phyloP scores from a whole-genome alignment of 2,888 invertebrate species.

The Endomychus coccineus region DNA sequence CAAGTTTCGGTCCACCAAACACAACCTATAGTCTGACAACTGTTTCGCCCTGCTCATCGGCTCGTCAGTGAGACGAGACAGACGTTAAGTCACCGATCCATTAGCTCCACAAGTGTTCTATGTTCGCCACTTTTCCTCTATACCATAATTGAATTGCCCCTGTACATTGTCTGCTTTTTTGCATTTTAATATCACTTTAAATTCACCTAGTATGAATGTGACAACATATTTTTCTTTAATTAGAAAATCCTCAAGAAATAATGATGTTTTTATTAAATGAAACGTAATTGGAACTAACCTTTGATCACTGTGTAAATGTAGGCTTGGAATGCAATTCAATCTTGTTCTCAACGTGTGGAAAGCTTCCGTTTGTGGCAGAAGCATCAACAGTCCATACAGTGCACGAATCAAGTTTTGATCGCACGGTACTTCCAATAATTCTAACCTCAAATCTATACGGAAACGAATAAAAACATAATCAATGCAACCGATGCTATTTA shows the following conservation, averaged over 20 bases:
- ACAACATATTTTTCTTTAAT: no score
- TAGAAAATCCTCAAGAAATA: not conserved
- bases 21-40: no score
- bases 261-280: not conserved
- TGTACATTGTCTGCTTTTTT: no score
- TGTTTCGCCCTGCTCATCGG: no score
- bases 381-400: conserved; percentile 92
- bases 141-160: no score
- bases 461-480: conserved; percentile 1
- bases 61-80: no score
- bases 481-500: not conserved
- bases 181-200: no score
- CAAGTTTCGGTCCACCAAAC: no score
- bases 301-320: conserved; percentile 46
- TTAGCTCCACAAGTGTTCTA: no score
- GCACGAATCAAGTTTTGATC: conserved; percentile 78
- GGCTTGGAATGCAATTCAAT: conserved; percentile 69
- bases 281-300: conserved; percentile 1
- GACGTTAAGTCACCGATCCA: no score
- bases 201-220: no score
- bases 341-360: conserved; percentile 79
- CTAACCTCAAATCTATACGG: conserved; percentile 77
- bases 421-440: conserved; percentile 71
- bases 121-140: no score
- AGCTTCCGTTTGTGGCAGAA: conserved; percentile 95